Conservation (phyloP, 92 coral and sea anemone species). For the Meandrina meandrites region DNA sequence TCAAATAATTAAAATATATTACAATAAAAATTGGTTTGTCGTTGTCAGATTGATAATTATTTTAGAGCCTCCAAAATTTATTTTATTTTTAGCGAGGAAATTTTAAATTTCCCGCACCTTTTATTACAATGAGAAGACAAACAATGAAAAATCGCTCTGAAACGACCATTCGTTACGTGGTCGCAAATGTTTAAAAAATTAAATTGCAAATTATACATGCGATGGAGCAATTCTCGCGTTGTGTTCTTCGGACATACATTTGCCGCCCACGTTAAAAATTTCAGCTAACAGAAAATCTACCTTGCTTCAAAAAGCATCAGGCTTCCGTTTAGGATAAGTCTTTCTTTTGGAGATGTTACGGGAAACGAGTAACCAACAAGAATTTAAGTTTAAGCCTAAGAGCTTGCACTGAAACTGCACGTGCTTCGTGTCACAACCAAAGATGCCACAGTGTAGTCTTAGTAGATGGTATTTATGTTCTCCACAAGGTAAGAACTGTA, state of each 20-base stretch:
- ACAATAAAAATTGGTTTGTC: neutral
- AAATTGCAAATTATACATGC: neutral
- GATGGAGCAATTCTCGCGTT: neutral
- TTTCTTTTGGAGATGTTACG: neutral
- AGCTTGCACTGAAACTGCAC: neutral
- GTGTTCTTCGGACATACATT: neutral
- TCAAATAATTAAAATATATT: neutral
- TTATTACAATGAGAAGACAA: neutral
- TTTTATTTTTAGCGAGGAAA: neutral
- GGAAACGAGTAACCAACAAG: neutral
- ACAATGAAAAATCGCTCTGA: neutral
- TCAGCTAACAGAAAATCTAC: neutral
- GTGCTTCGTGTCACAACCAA: neutral
- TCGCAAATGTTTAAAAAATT: neutral
- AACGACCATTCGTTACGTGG: neutral
- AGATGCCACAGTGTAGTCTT: neutral
- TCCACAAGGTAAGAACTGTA: neutral
- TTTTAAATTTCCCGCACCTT: neutral
- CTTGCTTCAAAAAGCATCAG: neutral
- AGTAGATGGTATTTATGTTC: neutral
- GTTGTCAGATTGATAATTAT: no score
- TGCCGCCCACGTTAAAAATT: neutral
- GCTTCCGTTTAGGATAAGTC: neutral
- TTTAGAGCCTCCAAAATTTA: no score
- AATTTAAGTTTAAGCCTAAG: no score